Evolutionary conservation across 2,888 invertebrate species (phyloP).

Genomic region (Adelphocoris suturalis): DNA sequence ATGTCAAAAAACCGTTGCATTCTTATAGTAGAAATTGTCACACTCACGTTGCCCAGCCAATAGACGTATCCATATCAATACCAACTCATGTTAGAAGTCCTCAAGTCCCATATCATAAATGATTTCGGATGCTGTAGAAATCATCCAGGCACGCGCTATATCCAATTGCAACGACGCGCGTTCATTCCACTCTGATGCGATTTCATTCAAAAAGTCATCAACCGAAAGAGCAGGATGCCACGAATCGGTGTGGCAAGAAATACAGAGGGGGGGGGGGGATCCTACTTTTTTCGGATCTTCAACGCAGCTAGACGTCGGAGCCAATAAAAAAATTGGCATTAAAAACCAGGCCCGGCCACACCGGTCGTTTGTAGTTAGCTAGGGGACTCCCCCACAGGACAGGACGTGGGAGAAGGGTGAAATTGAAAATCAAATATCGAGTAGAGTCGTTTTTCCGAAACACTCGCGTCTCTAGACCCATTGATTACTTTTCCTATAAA

Average conservation of each 20-base stretch:
- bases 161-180: not conserved
- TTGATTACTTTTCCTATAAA: constrained; percentile 64
- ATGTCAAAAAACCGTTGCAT: no score
- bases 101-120: no score
- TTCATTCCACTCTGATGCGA: not conserved
- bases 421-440: constrained; percentile 64
- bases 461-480: constrained; percentile 43
- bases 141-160: not conserved
- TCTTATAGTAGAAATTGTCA: no score
- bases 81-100: no score
- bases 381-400: not conserved
- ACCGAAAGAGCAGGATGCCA: not conserved
- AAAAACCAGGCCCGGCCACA: not conserved
- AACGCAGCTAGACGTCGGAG: not conserved
- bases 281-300: not conserved
- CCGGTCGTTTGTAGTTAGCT: constrained; percentile 38
- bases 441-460: constrained; percentile 34
- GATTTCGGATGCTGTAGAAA: no score
- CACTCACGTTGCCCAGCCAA: no score
- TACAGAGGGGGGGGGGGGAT: not conserved
- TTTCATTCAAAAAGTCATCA: constrained; percentile 19
- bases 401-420: not conserved
- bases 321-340: not conserved
- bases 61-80: no score
- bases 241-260: not conserved